Base-by-base conservation (phyloP, 2,113 vertebrate species). In the Sylvilagus bachmani region DNA sequence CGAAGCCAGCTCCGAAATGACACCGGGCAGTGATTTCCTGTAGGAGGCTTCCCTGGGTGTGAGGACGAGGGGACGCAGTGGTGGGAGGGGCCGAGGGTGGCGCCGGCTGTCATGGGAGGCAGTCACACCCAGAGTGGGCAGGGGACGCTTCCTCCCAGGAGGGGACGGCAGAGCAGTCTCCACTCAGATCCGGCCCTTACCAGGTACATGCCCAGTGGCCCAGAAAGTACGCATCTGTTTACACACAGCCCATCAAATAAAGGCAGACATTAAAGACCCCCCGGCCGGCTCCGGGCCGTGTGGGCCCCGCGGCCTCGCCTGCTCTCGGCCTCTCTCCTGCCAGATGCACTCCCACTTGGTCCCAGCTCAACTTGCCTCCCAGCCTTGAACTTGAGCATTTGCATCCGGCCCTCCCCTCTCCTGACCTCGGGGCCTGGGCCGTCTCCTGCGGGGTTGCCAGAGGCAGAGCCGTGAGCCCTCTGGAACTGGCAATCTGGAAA, bases 271-370 rank as follows among this genome's bases (percentile, higher is more conserved):
- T 51, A 6, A 2, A 9, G 55, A 3, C 10, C 3, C 69, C 11
- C 0, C 1, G 0, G 12, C 17, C 10, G 0, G 66, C 58, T 13
- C n/a, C 22, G 9, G 1, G 24, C 58, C 33, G 1, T 17, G 1
- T 8, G 14, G 31, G 53, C 24, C 53, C 21, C 67, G 21, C 29
- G 0, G 3, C 44, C 24, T 6, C 58, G 36, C n/a, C 90, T 2
- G 4, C 11, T 10, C 44, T 10, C 17, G 0, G 2, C 55, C 19
- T 2, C 33, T 44, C 24, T 9, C 13, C 2, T 11, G 33, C 70
- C 70, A 89, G 70, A 5, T 10, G 9, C 10, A 16, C 27, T 38
- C 22, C 31, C 10, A 0, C 67, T 16, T 24, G 3, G 58, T 27
- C 24, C 38, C 12, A 3, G 1, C 17, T 64, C 27, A 38, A 38